Conservation (phyloP, 2,797 vertebrate species). For the Sardinella longiceps region DNA sequence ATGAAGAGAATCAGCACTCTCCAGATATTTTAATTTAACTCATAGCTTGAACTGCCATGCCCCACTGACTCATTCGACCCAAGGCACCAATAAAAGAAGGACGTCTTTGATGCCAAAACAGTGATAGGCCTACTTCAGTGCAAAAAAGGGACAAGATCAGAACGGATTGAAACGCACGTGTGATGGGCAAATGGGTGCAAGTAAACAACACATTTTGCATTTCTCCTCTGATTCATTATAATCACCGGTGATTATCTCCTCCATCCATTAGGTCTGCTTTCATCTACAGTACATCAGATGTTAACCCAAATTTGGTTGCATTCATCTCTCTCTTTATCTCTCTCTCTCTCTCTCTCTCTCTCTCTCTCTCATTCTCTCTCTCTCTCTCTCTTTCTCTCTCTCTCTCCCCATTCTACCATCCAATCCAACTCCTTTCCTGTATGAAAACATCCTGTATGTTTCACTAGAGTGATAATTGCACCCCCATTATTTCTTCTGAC, state of each 20-base stretch:
- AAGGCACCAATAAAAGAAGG: background rate
- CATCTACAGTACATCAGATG: background rate
- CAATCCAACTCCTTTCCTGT: background rate
- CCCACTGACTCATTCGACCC: background rate
- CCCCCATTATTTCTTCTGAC: background rate
- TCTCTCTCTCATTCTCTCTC: background rate
- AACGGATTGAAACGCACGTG: background rate
- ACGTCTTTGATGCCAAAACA: background rate
- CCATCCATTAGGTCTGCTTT: background rate
- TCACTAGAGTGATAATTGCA: background rate
- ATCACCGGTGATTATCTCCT: background rate
- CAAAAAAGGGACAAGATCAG: background rate
- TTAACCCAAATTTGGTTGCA: background rate
- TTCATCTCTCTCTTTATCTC: no score
- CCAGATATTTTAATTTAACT: background rate
- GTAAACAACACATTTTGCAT: background rate
- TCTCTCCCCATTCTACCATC: background rate
- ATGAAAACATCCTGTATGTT: conserved; percentile 1
- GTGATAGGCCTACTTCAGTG: background rate
- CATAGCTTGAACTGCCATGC: background rate
- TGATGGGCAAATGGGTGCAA: conserved; percentile 1
- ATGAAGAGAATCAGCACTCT: background rate
- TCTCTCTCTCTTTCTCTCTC: background rate
- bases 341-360: background rate
- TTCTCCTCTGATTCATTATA: background rate